Evolutionary conservation across 2,888 invertebrate species (phyloP).

Genomic region (Sarcophaga caerulescens): DNA sequence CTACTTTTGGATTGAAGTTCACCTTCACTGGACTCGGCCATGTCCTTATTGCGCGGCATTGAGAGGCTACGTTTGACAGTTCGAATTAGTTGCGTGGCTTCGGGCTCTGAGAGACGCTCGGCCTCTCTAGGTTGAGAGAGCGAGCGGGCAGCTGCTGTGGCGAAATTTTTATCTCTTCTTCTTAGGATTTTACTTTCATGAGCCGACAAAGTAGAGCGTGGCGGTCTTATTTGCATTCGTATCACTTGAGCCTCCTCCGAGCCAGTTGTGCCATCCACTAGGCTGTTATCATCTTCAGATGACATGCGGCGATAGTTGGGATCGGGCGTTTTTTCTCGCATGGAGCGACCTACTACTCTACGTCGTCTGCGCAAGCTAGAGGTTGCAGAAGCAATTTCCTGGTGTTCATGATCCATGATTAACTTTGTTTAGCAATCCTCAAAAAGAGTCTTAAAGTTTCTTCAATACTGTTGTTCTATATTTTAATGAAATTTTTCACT

Average conservation of each 20-base stretch:
- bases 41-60: constrained; percentile 77
- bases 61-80: constrained; percentile 78
- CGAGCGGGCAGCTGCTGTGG: constrained; percentile 80
- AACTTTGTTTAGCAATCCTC: neutral
- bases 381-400: constrained; percentile 16
- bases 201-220: constrained; percentile 74
- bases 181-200: constrained; percentile 80
- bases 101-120: constrained; percentile 75
- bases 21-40: constrained; percentile 79
- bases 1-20: constrained; percentile 48
- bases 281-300: constrained; percentile 73
- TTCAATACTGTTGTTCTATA: constrained; percentile 9
- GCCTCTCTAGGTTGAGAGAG: constrained; percentile 79
- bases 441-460: neutral
- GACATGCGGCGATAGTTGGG: constrained; percentile 69
- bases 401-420: constrained; percentile 69
- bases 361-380: constrained; percentile 83
- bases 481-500: constrained; percentile 10
- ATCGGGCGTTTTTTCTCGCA: constrained; percentile 85
- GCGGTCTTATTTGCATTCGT: constrained; percentile 77
- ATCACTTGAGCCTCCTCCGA: constrained; percentile 72
- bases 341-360: constrained; percentile 83
- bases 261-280: constrained; percentile 66
- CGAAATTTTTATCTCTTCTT: constrained; percentile 78
- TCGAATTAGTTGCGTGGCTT: constrained; percentile 76